Percentiles rank a stretch among this genome's conserved stretches.
These are phyloP conservation scores for Rhingia campestris DNA, from an alignment of 2,888 invertebrate species.

Conservation along the genomic window DNA sequence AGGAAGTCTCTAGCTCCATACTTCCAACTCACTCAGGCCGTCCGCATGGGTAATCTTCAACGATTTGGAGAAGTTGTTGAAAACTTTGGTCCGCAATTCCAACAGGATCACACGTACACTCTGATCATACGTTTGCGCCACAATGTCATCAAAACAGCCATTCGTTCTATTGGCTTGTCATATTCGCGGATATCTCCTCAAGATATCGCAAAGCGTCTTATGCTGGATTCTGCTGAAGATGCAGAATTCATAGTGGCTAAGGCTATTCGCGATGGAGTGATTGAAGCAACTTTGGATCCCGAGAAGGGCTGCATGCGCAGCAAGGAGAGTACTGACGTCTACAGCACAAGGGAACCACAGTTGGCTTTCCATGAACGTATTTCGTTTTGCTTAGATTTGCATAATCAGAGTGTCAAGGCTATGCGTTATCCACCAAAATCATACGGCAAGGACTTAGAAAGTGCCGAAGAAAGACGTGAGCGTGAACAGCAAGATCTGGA, in stretches of 20 bases:
- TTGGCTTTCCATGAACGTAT: slow-evolving; percentile 98
- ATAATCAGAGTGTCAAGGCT: slow-evolving; percentile 99
- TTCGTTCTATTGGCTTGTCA: slow-evolving; percentile 96
- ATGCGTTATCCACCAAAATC: slow-evolving; percentile 99
- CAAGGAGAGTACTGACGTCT: slow-evolving; percentile 98
- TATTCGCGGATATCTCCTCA: slow-evolving; percentile 97
- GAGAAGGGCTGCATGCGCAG: slow-evolving; percentile 98
- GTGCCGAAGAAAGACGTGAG: slow-evolving; percentile 97
- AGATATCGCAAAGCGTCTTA: slow-evolving; percentile 96
- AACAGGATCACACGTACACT: slow-evolving; percentile 97
- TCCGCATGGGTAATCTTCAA: slow-evolving; percentile 96
- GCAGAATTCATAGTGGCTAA: slow-evolving; percentile 99
- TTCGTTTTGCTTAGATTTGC: slow-evolving; percentile 97
- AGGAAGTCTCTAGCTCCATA: slow-evolving; percentile 96
- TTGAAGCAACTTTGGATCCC: slow-evolving; percentile 98
- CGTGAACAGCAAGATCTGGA: slow-evolving; percentile 99
- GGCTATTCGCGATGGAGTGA: slow-evolving; percentile 98
- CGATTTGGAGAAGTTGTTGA: slow-evolving; percentile 96
- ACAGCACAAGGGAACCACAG: slow-evolving; percentile 97
- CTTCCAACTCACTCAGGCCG: slow-evolving; percentile 98
- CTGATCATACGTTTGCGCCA: slow-evolving; percentile 97
- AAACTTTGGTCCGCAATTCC: slow-evolving; percentile 95
- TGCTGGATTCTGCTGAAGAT: slow-evolving; percentile 97
- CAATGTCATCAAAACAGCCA: slow-evolving; percentile 99
- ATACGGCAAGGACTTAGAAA: slow-evolving; percentile 98